phyloP scores from a whole-genome alignment of 2,113 vertebrate genomes.

The Mesitornis unicolor region DNA sequence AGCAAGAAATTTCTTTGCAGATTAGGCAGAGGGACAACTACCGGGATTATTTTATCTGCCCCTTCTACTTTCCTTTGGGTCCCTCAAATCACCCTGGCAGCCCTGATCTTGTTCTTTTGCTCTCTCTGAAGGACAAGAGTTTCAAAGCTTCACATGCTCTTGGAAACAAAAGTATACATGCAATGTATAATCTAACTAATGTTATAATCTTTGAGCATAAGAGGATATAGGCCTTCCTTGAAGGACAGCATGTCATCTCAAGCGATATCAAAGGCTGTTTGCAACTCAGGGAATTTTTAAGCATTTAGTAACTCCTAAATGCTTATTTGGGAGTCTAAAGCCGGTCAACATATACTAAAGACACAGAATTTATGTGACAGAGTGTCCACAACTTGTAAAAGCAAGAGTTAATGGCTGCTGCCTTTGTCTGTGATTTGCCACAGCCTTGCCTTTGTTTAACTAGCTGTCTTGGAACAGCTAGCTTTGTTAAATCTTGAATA shows the following conservation, averaged over 20 bases:
- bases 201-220: neutral
- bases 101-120: neutral
- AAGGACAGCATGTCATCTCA: neutral
- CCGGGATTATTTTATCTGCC: neutral
- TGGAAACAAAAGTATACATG: neutral
- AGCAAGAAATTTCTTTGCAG: neutral
- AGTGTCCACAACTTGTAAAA: neutral
- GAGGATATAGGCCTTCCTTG: neutral
- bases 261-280: neutral
- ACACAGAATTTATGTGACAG: neutral
- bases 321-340: neutral
- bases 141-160: neutral
- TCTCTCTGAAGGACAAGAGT: neutral
- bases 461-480: neutral
- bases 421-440: neutral
- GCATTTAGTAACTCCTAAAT: neutral
- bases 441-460: neutral
- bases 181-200: neutral
- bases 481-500: neutral
- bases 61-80: neutral
- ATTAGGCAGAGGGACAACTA: neutral
- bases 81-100: neutral
- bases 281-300: neutral
- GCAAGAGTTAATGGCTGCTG: neutral
- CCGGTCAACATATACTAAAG: neutral